Conservation (phyloP, 2,113 vertebrate genomes). For the Peromyscus maniculatus region DNA sequence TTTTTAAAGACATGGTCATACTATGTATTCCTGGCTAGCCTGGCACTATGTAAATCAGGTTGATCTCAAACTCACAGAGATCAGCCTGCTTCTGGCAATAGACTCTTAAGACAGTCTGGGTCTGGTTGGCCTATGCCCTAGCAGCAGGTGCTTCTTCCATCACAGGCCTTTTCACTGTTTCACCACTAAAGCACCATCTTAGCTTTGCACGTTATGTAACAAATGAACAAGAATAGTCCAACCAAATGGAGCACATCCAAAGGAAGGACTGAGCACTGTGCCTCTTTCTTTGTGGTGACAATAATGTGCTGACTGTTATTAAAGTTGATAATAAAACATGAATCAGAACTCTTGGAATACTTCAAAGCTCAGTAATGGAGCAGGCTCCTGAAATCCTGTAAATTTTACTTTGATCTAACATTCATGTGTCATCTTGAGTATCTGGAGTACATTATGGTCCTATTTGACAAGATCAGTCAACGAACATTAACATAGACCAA, state of each 20-base stretch:
- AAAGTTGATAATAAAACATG: not conserved
- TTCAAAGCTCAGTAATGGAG: not conserved
- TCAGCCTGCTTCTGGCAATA: not conserved
- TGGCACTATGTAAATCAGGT: not conserved
- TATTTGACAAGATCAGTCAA: not conserved
- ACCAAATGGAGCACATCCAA: not conserved
- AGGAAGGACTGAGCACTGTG: rapidly evolving
- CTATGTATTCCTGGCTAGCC: not conserved
- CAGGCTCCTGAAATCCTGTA: not conserved
- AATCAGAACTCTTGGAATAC: not conserved
- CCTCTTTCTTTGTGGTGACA: not conserved
- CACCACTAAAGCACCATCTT: not conserved
- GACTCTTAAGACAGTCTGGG: not conserved
- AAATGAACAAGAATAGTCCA: not conserved
- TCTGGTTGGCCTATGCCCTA: too few species aligned
- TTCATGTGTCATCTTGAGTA: too few species aligned
- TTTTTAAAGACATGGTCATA: not conserved
- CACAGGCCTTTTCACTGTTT: not conserved
- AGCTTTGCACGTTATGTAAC: not conserved
- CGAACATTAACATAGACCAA: not conserved
- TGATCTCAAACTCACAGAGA: not conserved
- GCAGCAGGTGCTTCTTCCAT: not conserved
- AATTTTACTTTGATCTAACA: not conserved
- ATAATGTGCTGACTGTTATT: not conserved
- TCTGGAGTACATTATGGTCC: not conserved